Evolutionary conservation across 1,140 invertebrate genomes (phyloP).

Genomic region (Aleiodes sp.): DNA sequence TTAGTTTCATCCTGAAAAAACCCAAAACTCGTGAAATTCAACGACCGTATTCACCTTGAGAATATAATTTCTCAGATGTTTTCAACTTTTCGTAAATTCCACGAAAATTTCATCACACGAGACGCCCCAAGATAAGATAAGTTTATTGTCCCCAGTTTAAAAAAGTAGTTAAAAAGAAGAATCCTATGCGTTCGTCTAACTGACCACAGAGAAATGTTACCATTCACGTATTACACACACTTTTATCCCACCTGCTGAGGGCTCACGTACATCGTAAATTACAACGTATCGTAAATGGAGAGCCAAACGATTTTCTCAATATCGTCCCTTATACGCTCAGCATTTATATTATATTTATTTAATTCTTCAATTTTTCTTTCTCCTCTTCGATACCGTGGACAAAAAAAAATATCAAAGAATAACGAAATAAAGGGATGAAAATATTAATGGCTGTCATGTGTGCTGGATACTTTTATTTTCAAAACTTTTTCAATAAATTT

Average conservation of each 20-base stretch:
- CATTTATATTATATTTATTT: conserved; percentile 27
- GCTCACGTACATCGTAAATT: conserved; percentile 43
- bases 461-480: no score
- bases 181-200: neutral
- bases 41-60: no score
- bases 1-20: no score
- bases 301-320: conserved; percentile 42
- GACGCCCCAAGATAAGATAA: no score
- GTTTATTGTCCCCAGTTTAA: no score
- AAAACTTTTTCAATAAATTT: neutral
- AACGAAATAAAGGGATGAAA: neutral
- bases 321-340: conserved; percentile 23
- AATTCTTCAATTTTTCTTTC: neutral
- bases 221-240: neutral
- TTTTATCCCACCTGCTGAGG: conserved; percentile 32
- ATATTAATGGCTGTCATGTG: neutral
- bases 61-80: no score
- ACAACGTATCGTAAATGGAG: conserved; percentile 41
- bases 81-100: no score
- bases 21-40: no score
- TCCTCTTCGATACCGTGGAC: neutral
- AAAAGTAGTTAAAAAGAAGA: no score
- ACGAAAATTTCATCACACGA: no score
- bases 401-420: neutral
- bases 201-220: neutral